These are phyloP conservation scores for Thymelicus acteon DNA, from an alignment of 2,888 invertebrate species.

Conservation along the genomic window DNA sequence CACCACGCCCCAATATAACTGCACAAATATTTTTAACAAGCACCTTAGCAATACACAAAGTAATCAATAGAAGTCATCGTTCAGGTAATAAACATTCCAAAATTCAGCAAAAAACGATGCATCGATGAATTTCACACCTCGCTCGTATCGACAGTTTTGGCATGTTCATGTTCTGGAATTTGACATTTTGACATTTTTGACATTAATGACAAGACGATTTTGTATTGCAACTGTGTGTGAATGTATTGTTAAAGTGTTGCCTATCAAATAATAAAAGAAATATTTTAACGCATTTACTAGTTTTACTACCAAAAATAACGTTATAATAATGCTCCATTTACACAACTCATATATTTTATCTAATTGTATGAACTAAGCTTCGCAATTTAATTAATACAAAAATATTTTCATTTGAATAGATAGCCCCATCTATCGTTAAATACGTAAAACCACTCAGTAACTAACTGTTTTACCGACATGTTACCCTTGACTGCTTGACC, in stretches of 20 bases:
- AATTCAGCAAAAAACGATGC: constrained; percentile 13
- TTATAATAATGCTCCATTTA: background rate
- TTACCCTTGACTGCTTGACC: constrained; percentile 49
- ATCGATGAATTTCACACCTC: constrained; percentile 11
- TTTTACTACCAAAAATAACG: background rate
- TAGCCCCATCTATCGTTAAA: constrained; percentile 53
- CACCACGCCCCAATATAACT: constrained; percentile 2
- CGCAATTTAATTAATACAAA: constrained; percentile 19
- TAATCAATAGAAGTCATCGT: constrained; percentile 53
- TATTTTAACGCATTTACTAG: background rate
- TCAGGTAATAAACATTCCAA: constrained; percentile 9
- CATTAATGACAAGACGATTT: background rate
- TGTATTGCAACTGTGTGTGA: too few species aligned
- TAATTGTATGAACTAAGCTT: constrained; percentile 42
- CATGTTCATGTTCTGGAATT: background rate
- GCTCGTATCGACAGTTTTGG: constrained; percentile 17
- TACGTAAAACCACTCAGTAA: constrained; percentile 31
- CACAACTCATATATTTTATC: too few species aligned
- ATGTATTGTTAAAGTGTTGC: background rate
- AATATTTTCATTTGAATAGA: background rate
- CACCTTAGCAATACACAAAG: constrained; percentile 44
- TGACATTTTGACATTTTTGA: background rate
- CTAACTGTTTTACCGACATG: constrained; percentile 57
- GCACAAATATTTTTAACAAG: constrained; percentile 35
- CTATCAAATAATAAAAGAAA: background rate